Conservation (phyloP, 2,797 vertebrate genomes). For the Acanthiza pusilla region DNA sequence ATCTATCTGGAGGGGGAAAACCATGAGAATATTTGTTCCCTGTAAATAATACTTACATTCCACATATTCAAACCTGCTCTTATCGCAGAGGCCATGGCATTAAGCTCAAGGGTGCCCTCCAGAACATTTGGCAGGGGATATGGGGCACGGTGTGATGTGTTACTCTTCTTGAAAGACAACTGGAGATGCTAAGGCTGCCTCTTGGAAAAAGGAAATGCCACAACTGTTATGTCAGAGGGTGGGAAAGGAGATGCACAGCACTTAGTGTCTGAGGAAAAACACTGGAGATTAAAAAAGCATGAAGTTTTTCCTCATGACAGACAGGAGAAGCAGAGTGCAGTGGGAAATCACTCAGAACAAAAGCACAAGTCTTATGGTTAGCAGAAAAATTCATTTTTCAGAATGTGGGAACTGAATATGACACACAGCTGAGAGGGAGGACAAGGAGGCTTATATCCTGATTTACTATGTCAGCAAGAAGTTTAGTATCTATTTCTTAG, state of each 20-base stretch:
- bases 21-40: neutral
- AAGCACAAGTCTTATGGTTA: neutral
- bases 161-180: neutral
- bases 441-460: neutral
- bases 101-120: neutral
- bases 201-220: neutral
- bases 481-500: neutral
- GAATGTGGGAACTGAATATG: neutral
- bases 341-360: neutral
- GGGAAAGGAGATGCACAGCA: neutral
- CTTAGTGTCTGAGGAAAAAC: neutral
- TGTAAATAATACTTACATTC: neutral
- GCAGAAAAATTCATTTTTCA: neutral
- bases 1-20: neutral
- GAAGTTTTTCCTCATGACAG: neutral
- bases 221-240: neutral
- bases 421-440: neutral
- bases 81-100: neutral
- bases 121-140: neutral
- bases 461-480: neutral
- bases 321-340: neutral
- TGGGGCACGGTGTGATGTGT: no score
- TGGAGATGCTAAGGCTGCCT: neutral
- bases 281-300: neutral
- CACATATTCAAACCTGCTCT: accelerated